These are phyloP conservation scores for Lepas anatifera DNA, from an alignment of 2,888 invertebrate genomes.

Conservation along the genomic window DNA sequence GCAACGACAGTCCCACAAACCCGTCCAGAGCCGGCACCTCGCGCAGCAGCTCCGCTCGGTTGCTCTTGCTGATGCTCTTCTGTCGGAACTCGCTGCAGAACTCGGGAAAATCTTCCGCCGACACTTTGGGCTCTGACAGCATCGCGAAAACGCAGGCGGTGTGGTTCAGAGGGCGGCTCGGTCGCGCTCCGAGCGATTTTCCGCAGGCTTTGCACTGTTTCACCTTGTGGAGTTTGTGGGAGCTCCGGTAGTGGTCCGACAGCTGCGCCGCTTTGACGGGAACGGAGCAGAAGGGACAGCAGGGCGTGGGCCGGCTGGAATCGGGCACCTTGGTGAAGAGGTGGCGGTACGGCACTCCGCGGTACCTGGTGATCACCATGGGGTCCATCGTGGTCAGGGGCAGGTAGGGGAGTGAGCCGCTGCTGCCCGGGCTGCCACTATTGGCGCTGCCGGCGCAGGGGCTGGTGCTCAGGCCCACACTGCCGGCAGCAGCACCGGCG, in stretches of 20 bases:
- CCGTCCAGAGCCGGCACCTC: constrained; percentile 4
- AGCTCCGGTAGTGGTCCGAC: background rate
- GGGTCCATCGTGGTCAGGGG: background rate
- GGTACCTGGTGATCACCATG: background rate
- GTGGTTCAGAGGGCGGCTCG: constrained; percentile 2
- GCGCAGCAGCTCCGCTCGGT: background rate
- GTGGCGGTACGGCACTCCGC: background rate
- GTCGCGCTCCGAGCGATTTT: background rate
- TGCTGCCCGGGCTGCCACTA: background rate
- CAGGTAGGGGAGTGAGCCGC: background rate
- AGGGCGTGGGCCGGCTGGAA: background rate
- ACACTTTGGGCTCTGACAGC: background rate
- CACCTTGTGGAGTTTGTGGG: background rate
- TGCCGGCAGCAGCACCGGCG: too few species aligned
- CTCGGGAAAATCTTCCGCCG: background rate
- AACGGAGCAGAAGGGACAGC: background rate
- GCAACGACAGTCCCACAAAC: background rate
- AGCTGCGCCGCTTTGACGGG: background rate
- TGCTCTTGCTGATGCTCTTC: constrained; percentile 1
- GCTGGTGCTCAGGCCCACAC: too few species aligned
- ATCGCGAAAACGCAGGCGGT: background rate
- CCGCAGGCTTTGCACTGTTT: background rate
- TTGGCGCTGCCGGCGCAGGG: too few species aligned
- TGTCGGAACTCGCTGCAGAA: constrained; percentile 1
- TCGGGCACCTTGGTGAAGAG: background rate